Conservation (phyloP, 1,140 invertebrate species). For the Leptinotarsa lineolata region DNA sequence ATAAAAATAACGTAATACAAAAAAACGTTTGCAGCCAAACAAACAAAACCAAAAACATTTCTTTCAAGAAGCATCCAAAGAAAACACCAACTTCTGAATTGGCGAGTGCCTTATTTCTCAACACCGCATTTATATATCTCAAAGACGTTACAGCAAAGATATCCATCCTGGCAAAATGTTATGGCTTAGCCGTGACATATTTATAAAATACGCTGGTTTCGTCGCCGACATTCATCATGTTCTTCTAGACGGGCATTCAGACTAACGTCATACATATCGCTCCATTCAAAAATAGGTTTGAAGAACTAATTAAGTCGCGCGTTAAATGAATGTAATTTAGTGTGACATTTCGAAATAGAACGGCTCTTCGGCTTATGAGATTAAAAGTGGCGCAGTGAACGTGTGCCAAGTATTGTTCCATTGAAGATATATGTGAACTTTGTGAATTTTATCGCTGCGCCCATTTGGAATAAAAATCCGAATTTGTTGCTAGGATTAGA, state of each 20-base stretch:
- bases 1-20: no score
- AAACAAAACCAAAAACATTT: no score
- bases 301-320: not conserved
- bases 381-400: not conserved
- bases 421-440: not conserved
- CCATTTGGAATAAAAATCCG: no score
- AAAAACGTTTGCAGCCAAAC: no score
- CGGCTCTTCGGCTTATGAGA: not conserved
- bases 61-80: no score
- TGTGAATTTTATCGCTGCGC: no score
- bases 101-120: not conserved
- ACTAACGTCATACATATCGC: conserved; percentile 5
- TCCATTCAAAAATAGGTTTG: not conserved
- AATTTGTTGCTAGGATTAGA: no score
- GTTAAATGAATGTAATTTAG: conserved; percentile 3
- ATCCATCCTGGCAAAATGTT: conserved; percentile 14
- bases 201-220: conserved; percentile 38
- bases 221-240: conserved; percentile 16
- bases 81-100: no score
- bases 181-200: conserved; percentile 41
- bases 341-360: conserved; percentile 3
- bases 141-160: not conserved
- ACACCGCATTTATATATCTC: conserved; percentile 8
- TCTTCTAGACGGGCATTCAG: conserved; percentile 4
- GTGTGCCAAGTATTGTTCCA: conserved; percentile 1